These are phyloP conservation scores for Ptilorrhoa leucosticta DNA, from an alignment of 2,113 vertebrate genomes.

Conservation along the genomic window DNA sequence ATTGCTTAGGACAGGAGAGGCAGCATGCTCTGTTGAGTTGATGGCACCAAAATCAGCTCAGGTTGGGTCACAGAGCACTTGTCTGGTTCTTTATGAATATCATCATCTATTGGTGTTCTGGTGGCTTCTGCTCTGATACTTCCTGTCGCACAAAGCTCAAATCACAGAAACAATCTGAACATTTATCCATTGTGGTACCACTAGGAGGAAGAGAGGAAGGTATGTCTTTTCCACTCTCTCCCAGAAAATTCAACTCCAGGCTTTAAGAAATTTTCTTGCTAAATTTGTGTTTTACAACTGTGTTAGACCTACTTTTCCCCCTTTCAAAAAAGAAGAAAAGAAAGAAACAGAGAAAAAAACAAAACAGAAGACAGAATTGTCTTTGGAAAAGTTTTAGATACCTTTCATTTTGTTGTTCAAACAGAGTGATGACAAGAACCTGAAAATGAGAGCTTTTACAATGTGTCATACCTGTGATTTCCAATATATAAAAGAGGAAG, in stretches of 20 bases:
- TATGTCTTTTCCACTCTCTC: background rate
- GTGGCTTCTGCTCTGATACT: background rate
- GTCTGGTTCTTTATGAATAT: rapidly evolving
- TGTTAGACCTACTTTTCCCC: background rate
- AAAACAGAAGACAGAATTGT: background rate
- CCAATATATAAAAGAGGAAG: background rate
- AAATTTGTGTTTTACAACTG: background rate
- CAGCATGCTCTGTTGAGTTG: background rate
- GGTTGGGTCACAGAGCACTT: background rate
- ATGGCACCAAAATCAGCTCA: background rate
- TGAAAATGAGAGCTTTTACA: background rate
- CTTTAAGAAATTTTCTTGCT: background rate
- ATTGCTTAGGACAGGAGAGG: background rate
- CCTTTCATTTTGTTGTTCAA: background rate
- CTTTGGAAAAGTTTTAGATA: background rate
- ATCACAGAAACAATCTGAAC: background rate
- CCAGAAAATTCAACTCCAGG: background rate
- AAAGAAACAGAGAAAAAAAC: background rate
- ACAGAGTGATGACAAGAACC: background rate
- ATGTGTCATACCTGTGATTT: background rate
- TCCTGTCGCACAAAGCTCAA: background rate
- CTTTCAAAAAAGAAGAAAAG: background rate
- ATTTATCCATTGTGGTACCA: background rate
- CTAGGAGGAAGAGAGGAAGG: background rate
- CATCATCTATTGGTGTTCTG: rapidly evolving